Conservation (phyloP, 2,888 invertebrate genomes). For the Acrobasis repandana region DNA sequence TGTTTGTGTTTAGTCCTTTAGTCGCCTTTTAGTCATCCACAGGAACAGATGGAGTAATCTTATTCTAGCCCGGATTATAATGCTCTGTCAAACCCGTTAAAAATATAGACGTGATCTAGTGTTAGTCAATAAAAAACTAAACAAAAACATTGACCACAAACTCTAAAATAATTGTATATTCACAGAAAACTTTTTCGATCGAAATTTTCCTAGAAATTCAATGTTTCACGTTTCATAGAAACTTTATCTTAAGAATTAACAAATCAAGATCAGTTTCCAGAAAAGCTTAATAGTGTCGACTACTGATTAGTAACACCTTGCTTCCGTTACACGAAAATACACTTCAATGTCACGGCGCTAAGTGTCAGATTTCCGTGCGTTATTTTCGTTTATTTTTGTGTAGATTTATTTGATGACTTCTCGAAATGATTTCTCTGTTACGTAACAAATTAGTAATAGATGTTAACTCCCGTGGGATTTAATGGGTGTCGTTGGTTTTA, state of each 20-base stretch:
- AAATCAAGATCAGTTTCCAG: conserved; percentile 19
- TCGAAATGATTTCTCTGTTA: conserved; percentile 12
- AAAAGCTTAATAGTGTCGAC: conserved; percentile 19
- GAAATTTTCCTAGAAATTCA: not conserved
- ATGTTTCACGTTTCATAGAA: conserved; percentile 20
- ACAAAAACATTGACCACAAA: not conserved
- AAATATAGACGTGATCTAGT: too few species aligned
- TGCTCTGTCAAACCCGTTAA: too few species aligned
- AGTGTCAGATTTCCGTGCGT: conserved; percentile 17
- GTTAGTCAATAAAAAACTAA: not conserved
- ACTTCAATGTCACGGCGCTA: conserved; percentile 5
- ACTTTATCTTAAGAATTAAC: conserved; percentile 18
- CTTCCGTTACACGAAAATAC: conserved; percentile 11
- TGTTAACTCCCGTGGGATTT: conserved; percentile 13
- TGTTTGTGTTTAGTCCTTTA: too few species aligned
- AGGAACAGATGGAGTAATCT: too few species aligned
- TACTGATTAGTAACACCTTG: conserved; percentile 11
- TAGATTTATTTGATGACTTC: conserved; percentile 11
- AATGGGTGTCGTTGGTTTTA: not conserved
- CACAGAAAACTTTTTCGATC: conserved; percentile 7
- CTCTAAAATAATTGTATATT: conserved; percentile 1
- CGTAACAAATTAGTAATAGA: conserved; percentile 2
- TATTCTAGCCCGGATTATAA: too few species aligned
- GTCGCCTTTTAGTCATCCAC: too few species aligned
- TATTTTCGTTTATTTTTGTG: conserved; percentile 4